phyloP scores from a whole-genome alignment of 2,113 vertebrate genomes.

The Seriola dumerili region DNA sequence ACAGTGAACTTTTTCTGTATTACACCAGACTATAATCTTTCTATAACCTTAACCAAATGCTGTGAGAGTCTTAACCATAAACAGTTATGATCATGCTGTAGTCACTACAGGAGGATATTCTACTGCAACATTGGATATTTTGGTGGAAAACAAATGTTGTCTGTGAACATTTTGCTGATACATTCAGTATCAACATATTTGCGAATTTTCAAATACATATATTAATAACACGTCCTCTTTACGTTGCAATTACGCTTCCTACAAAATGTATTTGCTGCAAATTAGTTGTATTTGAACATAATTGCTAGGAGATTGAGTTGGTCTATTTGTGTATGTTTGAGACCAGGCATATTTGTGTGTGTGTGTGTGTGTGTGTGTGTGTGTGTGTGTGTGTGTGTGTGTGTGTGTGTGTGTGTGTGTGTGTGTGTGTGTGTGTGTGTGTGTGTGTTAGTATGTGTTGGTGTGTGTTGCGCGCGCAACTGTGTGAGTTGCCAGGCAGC shows the following conservation, averaged over 20 bases:
- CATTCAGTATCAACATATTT: too few relatives aligned
- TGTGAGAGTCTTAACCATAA: not conserved
- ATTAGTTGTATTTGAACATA: not conserved
- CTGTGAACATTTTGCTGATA: too few relatives aligned
- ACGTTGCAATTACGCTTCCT: not conserved
- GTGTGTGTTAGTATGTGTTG: not conserved
- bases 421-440: not conserved
- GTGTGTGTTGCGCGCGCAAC: not conserved
- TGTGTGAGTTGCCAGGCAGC: slow-evolving; percentile 43
- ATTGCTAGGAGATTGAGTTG: not conserved
- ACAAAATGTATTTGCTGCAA: not conserved
- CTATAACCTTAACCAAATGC: too few relatives aligned
- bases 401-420: not conserved
- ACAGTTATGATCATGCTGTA: not conserved
- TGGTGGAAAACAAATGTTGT: not conserved
- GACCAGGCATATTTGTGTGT: not conserved
- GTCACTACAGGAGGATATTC: too few relatives aligned
- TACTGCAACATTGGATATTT: not conserved
- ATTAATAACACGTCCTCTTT: not conserved
- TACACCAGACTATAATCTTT: too few relatives aligned
- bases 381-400: not conserved
- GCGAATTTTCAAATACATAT: too few relatives aligned
- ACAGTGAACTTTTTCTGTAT: too few relatives aligned
- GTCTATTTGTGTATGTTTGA: not conserved
- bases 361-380: not conserved